phyloP scores from a whole-genome alignment of 2,888 invertebrate species.

The Oligia strigilis region DNA sequence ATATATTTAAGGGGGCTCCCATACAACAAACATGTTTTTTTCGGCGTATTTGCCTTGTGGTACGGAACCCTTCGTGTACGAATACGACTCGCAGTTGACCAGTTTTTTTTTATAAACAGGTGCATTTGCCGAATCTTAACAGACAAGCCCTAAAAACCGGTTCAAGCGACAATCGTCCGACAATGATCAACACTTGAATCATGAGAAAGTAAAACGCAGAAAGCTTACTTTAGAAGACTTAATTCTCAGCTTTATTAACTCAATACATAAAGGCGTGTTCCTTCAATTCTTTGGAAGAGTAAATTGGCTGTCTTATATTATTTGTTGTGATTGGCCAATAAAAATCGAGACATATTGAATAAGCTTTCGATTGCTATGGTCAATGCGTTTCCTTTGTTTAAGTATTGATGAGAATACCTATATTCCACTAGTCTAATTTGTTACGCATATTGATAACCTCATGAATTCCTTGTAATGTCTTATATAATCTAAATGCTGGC shows the following conservation, averaged over 20 bases:
- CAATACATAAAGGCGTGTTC: background rate
- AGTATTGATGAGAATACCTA: background rate
- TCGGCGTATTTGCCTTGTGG: no score
- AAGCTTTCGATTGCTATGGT: background rate
- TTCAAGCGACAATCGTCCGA: constrained; percentile 46
- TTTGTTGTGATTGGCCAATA: background rate
- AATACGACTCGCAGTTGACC: no score
- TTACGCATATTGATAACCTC: background rate
- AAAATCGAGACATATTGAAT: background rate
- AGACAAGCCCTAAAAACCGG: constrained; percentile 48
- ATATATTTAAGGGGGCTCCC: no score
- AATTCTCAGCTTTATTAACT: background rate
- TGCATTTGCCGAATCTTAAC: constrained; percentile 44
- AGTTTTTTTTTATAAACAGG: constrained; percentile 30
- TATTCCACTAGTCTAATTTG: background rate
- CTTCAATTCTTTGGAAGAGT: background rate
- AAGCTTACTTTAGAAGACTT: constrained; percentile 11
- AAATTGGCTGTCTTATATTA: background rate
- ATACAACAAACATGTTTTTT: no score
- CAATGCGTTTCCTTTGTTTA: background rate
- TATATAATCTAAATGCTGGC: background rate
- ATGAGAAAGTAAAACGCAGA: constrained; percentile 16
- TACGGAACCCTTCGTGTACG: no score
- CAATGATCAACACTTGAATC: constrained; percentile 44
- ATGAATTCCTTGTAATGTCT: background rate